phyloP scores from a whole-genome alignment of 2,113 vertebrate species.

The Furnarius figulus region DNA sequence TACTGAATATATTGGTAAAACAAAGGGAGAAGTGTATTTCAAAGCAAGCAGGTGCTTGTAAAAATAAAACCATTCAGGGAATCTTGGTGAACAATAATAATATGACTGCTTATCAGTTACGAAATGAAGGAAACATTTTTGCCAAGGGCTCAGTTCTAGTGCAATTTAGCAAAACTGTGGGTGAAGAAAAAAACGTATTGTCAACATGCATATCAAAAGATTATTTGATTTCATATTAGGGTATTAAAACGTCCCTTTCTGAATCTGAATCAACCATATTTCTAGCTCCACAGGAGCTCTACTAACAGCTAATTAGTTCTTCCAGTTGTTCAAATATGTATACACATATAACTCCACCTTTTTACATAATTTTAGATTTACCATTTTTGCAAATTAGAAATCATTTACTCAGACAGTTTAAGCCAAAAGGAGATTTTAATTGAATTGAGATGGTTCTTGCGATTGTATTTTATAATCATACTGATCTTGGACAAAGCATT shows the following conservation, averaged over 20 bases:
- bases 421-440: background rate
- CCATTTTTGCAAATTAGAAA: background rate
- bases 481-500: background rate
- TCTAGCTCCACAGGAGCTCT: background rate
- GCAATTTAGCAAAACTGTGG: background rate
- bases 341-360: background rate
- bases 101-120: constrained; percentile 25
- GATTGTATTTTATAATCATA: background rate
- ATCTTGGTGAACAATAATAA: constrained; percentile 26
- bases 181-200: background rate
- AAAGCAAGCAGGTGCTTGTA: background rate
- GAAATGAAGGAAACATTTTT: constrained; percentile 41
- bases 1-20: constrained; percentile 46
- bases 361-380: constrained; percentile 16
- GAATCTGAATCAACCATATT: background rate
- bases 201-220: background rate
- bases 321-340: background rate
- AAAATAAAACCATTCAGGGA: constrained; percentile 43
- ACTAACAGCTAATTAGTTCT: constrained; percentile 9
- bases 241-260: background rate
- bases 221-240: constrained; percentile 12
- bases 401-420: background rate
- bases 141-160: background rate
- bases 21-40: constrained; percentile 18
- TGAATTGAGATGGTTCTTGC: background rate